Percentiles rank a stretch among this genome's conserved stretches.
phyloP scores from a whole-genome alignment of 2,888 invertebrate genomes.

The Tipula vernalis region DNA sequence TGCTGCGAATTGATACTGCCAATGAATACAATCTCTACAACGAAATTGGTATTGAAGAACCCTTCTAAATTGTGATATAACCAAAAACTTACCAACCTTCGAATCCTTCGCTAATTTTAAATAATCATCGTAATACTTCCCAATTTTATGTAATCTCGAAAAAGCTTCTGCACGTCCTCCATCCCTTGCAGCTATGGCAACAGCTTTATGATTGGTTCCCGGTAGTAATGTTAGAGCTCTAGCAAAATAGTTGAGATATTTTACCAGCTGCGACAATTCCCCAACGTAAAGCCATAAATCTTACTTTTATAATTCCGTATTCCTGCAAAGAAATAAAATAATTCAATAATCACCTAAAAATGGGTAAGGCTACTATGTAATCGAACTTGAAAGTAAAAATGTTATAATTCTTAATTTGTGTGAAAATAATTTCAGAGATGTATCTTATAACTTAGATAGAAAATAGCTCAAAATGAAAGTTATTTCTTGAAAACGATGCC shows the following conservation, averaged over 20 bases:
- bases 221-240: slow-evolving; percentile 54
- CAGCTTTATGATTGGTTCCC: slow-evolving; percentile 51
- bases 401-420: too few relatives aligned
- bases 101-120: slow-evolving; percentile 57
- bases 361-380: too few relatives aligned
- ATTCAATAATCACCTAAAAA: not conserved
- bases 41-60: not conserved
- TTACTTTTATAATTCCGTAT: not conserved
- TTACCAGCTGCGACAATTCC: slow-evolving; percentile 76
- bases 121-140: slow-evolving; percentile 62
- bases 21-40: slow-evolving; percentile 71
- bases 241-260: slow-evolving; percentile 76
- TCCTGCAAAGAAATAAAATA: not conserved
- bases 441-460: too few relatives aligned
- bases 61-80: not conserved
- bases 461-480: too few relatives aligned
- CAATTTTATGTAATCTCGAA: slow-evolving; percentile 58
- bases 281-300: slow-evolving; percentile 47
- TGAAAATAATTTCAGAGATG: too few relatives aligned
- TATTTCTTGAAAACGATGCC: too few relatives aligned
- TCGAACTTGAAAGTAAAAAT: too few relatives aligned
- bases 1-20: slow-evolving; percentile 68
- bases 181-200: slow-evolving; percentile 68
- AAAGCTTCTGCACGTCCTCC: slow-evolving; percentile 61
- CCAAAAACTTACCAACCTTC: slow-evolving; percentile 50